Percentiles rank a stretch among this genome's conserved stretches.
Conservation (phyloP, 2,888 invertebrate species). For the Aphidoletes aphidimyza region DNA sequence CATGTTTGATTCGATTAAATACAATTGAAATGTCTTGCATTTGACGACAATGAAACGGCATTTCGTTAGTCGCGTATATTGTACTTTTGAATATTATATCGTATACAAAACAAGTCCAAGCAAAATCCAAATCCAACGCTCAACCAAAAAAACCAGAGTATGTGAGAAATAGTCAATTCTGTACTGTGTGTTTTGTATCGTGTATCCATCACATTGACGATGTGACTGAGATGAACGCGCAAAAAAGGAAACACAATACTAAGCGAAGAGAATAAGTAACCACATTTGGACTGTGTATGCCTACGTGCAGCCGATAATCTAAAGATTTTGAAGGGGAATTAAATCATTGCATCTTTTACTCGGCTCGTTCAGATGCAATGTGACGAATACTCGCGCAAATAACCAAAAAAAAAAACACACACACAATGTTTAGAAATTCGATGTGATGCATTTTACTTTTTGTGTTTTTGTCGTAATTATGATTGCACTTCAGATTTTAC, state of each 20-base stretch:
- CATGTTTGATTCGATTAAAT: conserved; percentile 52
- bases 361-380: neutral
- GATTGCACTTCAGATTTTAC: too few species aligned
- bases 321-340: neutral
- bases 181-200: too few species aligned
- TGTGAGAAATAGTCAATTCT: too few species aligned
- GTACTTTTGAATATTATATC: neutral
- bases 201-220: too few species aligned
- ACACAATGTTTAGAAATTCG: too few species aligned
- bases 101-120: neutral
- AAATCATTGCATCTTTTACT: neutral
- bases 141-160: neutral
- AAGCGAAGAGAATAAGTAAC: neutral
- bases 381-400: too few species aligned
- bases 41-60: conserved; percentile 35
- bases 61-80: neutral
- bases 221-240: neutral
- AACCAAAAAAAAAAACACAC: too few species aligned
- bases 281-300: neutral
- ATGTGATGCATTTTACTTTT: too few species aligned
- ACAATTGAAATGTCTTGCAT: conserved; percentile 52
- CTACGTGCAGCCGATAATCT: conserved; percentile 6
- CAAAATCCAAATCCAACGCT: neutral
- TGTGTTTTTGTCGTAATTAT: too few species aligned
- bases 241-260: neutral